Base-by-base conservation (phyloP, 2,113 vertebrate species). In the Callionymus lyra region DNA sequence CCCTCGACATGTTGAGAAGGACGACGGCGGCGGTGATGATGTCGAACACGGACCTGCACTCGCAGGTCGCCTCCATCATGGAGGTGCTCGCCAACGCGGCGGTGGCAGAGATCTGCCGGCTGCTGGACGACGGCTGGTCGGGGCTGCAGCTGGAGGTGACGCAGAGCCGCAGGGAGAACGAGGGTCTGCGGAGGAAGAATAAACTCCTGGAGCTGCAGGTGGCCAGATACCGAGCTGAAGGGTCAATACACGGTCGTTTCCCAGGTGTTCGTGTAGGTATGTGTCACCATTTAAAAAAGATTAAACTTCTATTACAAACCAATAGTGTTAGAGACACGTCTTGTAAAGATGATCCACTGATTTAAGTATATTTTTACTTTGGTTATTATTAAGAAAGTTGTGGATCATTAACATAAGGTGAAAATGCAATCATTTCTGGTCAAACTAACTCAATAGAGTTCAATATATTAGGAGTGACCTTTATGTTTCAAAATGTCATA, bases 51-150 rank as follows among this genome's bases (percentile, higher is more conserved):
- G 74, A 71, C n/a, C 75, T 82, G 50, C 74, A 76, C 5, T 53
- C 63, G 6, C 72, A 82, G 50, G 59, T 82, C 18, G 76, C 79
- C 42, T 82, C 79, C 44, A 77, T 82, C 61, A 64, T 82, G 71
- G 79, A 82, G 74, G 76, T 72, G 1, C 52, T 82, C 18, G 76
- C 76, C 1, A 82, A 82, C 58, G 69, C 79, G 5, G 79, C 76
- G 13, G 76, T 82, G 0, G 58, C 69, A 1, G 76, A 82, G 21
- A 79, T 82, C 6, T 79, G 79, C 36, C 77, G 74, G 52, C 67
- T 77, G 14, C 67, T 79, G 10, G 76, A 82, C 32, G 76, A 79
- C 12, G 74, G 76, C 1, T 79, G 72, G 45, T 53, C 67, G 1
- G 56, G 64, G 37, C 47, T 82, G 2, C 69, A 71, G 0, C 21